phyloP scores from a whole-genome alignment of 2,888 invertebrate genomes.

The Leucophenga maculata region DNA sequence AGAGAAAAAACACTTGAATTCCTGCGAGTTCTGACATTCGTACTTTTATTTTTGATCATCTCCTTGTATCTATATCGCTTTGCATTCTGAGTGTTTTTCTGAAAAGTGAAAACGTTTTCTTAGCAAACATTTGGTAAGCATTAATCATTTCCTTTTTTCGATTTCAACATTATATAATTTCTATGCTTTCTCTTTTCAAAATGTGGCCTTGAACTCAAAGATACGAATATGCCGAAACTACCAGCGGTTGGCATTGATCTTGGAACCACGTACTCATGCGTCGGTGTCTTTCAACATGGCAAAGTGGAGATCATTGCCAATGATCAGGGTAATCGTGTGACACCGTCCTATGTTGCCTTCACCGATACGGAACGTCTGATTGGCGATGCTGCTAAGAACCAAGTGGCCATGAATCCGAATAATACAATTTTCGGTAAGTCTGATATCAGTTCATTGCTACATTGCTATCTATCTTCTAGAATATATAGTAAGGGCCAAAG shows the following conservation, averaged over 20 bases:
- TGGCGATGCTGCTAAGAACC: conserved; percentile 89
- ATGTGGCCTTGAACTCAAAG: conserved; percentile 29
- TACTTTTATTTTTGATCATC: conserved; percentile 69
- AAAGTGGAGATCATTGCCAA: conserved; percentile 90
- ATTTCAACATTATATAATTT: conserved; percentile 10
- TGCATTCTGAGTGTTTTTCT: conserved; percentile 58
- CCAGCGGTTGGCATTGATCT: conserved; percentile 78
- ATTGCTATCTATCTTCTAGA: too few relatives aligned
- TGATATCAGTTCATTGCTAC: not conserved
- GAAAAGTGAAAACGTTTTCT: conserved; percentile 41
- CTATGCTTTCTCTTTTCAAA: conserved; percentile 21
- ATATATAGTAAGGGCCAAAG: too few relatives aligned
- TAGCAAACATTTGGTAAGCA: conserved; percentile 39
- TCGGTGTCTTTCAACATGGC: conserved; percentile 92
- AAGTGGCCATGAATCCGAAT: conserved; percentile 91
- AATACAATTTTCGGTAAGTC: conserved; percentile 93
- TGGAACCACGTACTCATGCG: conserved; percentile 95
- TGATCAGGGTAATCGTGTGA: conserved; percentile 87
- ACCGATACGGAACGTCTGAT: conserved; percentile 89
- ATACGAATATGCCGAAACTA: conserved; percentile 70
- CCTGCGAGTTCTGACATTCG: conserved; percentile 70
- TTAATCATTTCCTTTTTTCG: conserved; percentile 22
- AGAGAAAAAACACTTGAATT: conserved; percentile 71
- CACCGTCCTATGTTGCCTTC: conserved; percentile 86
- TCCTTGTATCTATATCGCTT: conserved; percentile 71